Base-by-base conservation (phyloP, 2,888 invertebrate species). In the Theristus sp. region DNA sequence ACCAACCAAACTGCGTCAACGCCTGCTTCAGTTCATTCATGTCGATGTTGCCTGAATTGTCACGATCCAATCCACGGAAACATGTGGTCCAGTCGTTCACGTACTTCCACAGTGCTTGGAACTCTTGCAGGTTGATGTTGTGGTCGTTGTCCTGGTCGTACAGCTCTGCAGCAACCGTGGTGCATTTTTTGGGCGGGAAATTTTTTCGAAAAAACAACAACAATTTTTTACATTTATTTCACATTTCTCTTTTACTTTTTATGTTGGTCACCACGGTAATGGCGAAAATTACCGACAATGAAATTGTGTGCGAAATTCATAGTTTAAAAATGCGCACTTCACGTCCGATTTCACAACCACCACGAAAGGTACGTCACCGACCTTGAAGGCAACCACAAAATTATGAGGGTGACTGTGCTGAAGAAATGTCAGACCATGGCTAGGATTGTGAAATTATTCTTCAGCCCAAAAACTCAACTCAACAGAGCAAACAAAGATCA, bases 31-130 rank as follows among this genome's bases (percentile, higher is more conserved):
- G 75, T 77, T 98, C 96, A 60, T 82, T 77, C 67, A 81, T 83
- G 76, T 94, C 93, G 67, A 98, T 96, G 70, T 87, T 87, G 28
- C 96, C 81, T 20, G 79, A 79, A 71, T 84, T 86, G 73, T 98
- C 94, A 54, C 84, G 79, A 74, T 98, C 98, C 74, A 91, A 96
- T 0, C 87, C 84, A 54, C 87, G 82, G 76, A 98, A 98, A 74
- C 90, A 91, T 70, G 83, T 85, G 73, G 94, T 90, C 96, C 96
- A 98, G 71, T 96, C 94, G 6, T 87, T 89, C 0, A 98, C 88
- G 76, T 94, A 98, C 74, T 91, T 90, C 96, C 96, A 98, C 0
- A 98, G 78, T 0, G 89, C 85, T 13, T 87, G 86, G 77, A 98
- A 98, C 75, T 96, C 93, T 70, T 90, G 85, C 76, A 94, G 94